phyloP scores from a whole-genome alignment of 2,797 vertebrate genomes.

The Cirrhinus mrigala region DNA sequence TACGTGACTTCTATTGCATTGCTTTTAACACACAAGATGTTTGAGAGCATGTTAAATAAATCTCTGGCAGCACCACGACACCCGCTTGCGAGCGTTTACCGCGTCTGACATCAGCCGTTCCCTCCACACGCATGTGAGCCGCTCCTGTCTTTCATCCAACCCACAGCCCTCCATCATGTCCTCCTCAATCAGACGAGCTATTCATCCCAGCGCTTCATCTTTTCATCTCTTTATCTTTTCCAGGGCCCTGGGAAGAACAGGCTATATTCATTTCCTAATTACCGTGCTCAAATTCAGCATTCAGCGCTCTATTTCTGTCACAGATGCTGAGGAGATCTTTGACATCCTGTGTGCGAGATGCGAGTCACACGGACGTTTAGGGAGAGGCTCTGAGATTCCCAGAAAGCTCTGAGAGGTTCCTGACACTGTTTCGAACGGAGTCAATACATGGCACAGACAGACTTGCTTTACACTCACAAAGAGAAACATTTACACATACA shows the following conservation, averaged over 20 bases:
- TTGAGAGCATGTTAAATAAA: background rate
- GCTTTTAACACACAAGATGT: background rate
- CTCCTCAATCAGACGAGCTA: slow-evolving; percentile 76
- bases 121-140: slow-evolving; percentile 51
- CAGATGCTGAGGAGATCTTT: slow-evolving; percentile 48
- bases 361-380: background rate
- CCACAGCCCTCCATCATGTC: slow-evolving; percentile 54
- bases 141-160: slow-evolving; percentile 18
- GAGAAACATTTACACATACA: background rate
- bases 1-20: background rate
- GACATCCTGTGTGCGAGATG: slow-evolving; percentile 5
- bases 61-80: background rate
- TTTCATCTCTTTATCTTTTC: slow-evolving; percentile 51
- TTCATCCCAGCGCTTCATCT: slow-evolving; percentile 62
- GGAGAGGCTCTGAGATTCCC: slow-evolving; percentile 1
- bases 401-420: background rate
- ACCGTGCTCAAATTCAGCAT: slow-evolving; percentile 74
- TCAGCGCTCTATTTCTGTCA: slow-evolving; percentile 77
- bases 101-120: slow-evolving; percentile 34
- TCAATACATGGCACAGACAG: background rate
- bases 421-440: background rate
- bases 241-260: slow-evolving; percentile 70
- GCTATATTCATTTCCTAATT: slow-evolving; percentile 77
- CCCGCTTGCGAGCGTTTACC: slow-evolving; percentile 19
- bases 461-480: background rate